Base-by-base conservation (phyloP, 2,888 invertebrate genomes). In the Adelognathus sp. region DNA sequence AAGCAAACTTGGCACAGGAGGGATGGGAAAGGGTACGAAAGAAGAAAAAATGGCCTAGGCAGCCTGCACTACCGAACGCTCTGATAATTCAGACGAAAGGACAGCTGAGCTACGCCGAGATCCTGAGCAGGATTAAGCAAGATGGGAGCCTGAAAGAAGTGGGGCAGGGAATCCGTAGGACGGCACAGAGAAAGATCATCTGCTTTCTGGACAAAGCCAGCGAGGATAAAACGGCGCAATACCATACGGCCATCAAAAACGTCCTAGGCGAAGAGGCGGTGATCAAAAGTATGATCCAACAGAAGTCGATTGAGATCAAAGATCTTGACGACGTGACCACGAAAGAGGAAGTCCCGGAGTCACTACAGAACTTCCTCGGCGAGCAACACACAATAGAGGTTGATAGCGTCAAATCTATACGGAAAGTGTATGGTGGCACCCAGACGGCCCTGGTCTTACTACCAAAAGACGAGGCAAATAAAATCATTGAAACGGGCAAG, bases 311-410 rank as follows among this genome's bases (percentile, higher is more conserved):
- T 0, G 76, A 81, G 11, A 46, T 81, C n/a, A 74, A 50, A 18
- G 76, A 79, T 67, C 67, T 81, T 1, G 79, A 74, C 50, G 71
- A 79, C 36, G 11, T 31, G 0, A 83, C 80, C 2, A 75, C 70
- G 5, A 67, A 58, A 7, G 64, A 52, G 2, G 80, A 81, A 1
- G 46, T 78, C 29, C 3, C 3, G 2, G 24, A 66, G 7, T 70
- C 73, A 0, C 33, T 81, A 3, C 11, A 41, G 21, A 3, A 14
- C 3, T 33, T 1, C 18, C 36, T 46, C n/a, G 70, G 70, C 6
- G 69, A 63, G 1, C 5, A 4, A 41, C 5, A 5, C 5, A 14
- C 27, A 7, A 44, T 73, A 33, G 5, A n/a, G 6, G 31, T 7
- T 7, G 41, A 52, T 2, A 39, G 41, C 2, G 54, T 79, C 18